Evolutionary conservation across 1,140 invertebrate species (phyloP).

Genomic region (Gryllus bimaculatus): DNA sequence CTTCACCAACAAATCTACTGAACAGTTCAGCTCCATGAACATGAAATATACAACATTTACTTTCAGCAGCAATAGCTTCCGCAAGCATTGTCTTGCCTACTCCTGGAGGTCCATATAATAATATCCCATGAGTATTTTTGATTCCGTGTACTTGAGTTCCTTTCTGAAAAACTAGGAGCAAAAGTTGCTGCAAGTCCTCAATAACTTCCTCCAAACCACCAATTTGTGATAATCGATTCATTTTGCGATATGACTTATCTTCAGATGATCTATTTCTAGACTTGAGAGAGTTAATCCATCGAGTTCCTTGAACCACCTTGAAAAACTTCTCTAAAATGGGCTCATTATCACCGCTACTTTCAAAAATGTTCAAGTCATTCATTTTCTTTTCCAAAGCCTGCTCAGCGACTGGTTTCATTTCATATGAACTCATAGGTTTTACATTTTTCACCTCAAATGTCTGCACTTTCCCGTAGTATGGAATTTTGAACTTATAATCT

Average conservation of each 20-base stretch:
- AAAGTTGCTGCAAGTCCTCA: conserved; percentile 9
- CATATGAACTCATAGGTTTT: conserved; percentile 6
- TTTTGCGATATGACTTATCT: not conserved
- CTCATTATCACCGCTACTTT: not conserved
- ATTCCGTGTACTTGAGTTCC: not conserved
- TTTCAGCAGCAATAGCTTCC: conserved; percentile 48
- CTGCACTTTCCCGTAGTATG: conserved; percentile 23
- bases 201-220: conserved; percentile 11
- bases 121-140: conserved; percentile 39
- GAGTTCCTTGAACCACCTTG: conserved; percentile 1
- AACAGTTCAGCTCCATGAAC: conserved; percentile 54
- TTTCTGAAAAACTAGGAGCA: not conserved
- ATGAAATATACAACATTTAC: conserved; percentile 44
- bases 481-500: conserved; percentile 13
- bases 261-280: not conserved
- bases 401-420: not conserved
- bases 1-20: conserved; percentile 49
- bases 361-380: conserved; percentile 19
- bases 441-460: conserved; percentile 18
- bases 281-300: not conserved
- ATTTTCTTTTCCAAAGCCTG: conserved; percentile 9
- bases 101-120: conserved; percentile 61
- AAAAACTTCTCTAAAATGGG: not conserved
- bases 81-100: conserved; percentile 55
- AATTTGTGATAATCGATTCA: not conserved